Percentiles rank a stretch among this genome's conserved stretches.
phyloP scores from a whole-genome alignment of 2,888 invertebrate species.

The Heliconius aoede region DNA sequence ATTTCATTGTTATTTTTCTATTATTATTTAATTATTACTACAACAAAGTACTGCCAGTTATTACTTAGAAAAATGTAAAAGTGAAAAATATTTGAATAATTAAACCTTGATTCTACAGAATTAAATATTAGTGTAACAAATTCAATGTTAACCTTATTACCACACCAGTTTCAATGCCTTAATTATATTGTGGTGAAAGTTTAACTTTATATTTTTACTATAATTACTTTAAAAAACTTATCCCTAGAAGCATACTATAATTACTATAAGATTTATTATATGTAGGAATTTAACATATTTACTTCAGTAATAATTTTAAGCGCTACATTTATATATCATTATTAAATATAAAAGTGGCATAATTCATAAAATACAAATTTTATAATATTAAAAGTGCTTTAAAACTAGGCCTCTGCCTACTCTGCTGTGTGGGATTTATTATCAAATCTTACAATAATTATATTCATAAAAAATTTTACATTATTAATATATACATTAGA shows the following conservation, averaged over 20 bases:
- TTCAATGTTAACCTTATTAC: constrained; percentile 21
- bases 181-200: not conserved
- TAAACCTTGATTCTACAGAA: not conserved
- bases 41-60: not conserved
- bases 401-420: no score
- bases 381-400: no score
- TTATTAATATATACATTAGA: no score
- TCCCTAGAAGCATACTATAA: no score
- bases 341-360: no score
- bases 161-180: constrained; percentile 1
- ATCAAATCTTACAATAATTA: no score
- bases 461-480: no score
- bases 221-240: not conserved
- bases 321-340: no score
- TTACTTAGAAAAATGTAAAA: not conserved
- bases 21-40: not conserved
- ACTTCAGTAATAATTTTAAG: not conserved
- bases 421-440: no score
- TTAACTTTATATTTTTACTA: not conserved
- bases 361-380: no score
- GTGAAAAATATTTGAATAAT: not conserved
- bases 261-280: not conserved
- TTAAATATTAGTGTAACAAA: constrained; percentile 12
- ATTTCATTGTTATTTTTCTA: not conserved
- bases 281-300: not conserved